A percentile compares a stretch with the other conserved stretches of the same genome.
phyloP scores from a whole-genome alignment of 1,140 invertebrate species.

The Caenorhabditis briggsae region DNA sequence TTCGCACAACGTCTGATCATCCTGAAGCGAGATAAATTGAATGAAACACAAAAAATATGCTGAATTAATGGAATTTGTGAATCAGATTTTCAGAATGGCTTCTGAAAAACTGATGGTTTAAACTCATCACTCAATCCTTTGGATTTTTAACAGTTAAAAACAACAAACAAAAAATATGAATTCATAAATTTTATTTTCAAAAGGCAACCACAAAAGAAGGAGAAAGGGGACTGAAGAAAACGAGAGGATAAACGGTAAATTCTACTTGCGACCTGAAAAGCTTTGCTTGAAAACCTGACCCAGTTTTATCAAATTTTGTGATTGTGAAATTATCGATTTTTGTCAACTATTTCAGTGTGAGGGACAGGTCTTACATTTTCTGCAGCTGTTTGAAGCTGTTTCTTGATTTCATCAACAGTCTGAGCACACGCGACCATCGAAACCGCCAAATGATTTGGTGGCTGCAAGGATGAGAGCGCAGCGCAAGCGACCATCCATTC shows the following conservation, averaged over 20 bases:
- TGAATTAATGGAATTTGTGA: not conserved
- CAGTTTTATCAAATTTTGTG: slow-evolving; percentile 25
- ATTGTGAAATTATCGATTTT: slow-evolving; percentile 62
- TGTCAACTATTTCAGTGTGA: slow-evolving; percentile 17
- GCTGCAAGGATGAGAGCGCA: slow-evolving; percentile 53
- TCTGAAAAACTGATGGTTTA: slow-evolving; percentile 17
- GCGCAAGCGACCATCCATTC: slow-evolving; percentile 67
- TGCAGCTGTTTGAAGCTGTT: slow-evolving; percentile 64
- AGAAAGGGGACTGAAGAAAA: not conserved
- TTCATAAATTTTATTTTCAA: slow-evolving; percentile 18
- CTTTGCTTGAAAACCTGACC: not conserved
- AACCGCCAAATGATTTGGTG: slow-evolving; percentile 60
- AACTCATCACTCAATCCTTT: not conserved
- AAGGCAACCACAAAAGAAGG: not conserved
- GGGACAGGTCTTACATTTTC: slow-evolving; percentile 66
- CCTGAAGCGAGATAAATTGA: slow-evolving; percentile 57
- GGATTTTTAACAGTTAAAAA: not conserved
- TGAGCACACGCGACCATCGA: slow-evolving; percentile 58
- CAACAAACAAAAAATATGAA: not conserved
- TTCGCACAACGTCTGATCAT: slow-evolving; percentile 52
- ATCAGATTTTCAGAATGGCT: slow-evolving; percentile 4
- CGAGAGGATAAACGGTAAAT: slow-evolving; percentile 8
- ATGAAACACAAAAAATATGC: slow-evolving; percentile 27
- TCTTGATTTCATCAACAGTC: slow-evolving; percentile 67
- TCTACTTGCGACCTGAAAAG: slow-evolving; percentile 11